A percentile compares a stretch with the other conserved stretches of the same genome.
phyloP scores from a whole-genome alignment of 2,113 vertebrate genomes.

The Lipophrys pholis region DNA sequence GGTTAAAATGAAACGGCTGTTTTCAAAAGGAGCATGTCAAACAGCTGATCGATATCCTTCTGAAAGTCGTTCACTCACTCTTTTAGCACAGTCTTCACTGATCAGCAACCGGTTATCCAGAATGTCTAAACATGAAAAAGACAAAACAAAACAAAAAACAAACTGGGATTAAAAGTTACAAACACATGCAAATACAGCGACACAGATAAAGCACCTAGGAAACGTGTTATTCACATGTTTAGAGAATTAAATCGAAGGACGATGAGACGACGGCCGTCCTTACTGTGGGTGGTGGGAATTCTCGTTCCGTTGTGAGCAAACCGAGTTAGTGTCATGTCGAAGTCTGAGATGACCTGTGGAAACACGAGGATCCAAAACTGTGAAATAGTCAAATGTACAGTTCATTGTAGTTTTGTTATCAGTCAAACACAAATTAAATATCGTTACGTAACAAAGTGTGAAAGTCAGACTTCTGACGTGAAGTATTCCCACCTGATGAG shows the following conservation, averaged over 20 bases:
- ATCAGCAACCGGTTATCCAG: constrained; percentile 86
- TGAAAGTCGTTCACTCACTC: constrained; percentile 73
- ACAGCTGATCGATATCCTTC: background rate
- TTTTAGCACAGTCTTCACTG: constrained; percentile 85
- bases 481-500: no score
- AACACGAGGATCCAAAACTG: background rate
- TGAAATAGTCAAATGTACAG: background rate
- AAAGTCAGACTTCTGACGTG: no score
- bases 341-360: constrained; percentile 90
- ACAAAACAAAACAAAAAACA: background rate
- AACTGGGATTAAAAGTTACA: background rate
- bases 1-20: no score
- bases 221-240: no score
- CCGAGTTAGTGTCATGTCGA: constrained; percentile 92
- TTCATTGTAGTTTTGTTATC: background rate
- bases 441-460: background rate
- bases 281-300: constrained; percentile 91
- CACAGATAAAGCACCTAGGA: background rate
- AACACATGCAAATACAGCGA: background rate
- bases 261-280: no score
- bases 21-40: background rate
- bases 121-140: constrained; percentile 81
- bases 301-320: constrained; percentile 86
- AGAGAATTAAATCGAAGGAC: no score
- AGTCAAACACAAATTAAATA: background rate